phyloP scores from a whole-genome alignment of 2,888 invertebrate species.

The Dicyrtomina minuta region DNA sequence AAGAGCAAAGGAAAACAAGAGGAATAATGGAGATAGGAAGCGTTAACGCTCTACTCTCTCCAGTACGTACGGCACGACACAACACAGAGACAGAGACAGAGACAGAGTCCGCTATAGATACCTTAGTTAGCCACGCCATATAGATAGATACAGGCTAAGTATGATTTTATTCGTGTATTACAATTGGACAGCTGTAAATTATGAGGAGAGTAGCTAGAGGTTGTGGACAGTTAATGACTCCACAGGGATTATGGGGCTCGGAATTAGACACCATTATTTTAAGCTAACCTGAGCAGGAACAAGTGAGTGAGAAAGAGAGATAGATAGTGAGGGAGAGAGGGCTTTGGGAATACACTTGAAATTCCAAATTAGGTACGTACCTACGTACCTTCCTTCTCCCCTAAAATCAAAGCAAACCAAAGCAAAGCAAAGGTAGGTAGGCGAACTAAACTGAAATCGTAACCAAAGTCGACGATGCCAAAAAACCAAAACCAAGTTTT shows the following conservation, averaged over 20 bases:
- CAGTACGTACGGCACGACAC: not conserved
- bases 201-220: constrained; percentile 3
- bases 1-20: not conserved
- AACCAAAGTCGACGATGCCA: too few species aligned
- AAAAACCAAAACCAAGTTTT: too few species aligned
- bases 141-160: not conserved
- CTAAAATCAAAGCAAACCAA: not conserved
- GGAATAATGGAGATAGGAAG: constrained; percentile 2
- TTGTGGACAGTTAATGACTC: constrained; percentile 26
- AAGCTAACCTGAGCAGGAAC: not conserved
- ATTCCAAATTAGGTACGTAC: too few species aligned
- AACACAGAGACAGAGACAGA: too few species aligned
- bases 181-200: constrained; percentile 5
- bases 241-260: constrained; percentile 12
- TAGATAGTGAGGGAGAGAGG: not conserved
- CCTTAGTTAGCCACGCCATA: not conserved
- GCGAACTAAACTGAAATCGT: too few species aligned
- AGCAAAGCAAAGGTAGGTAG: too few species aligned
- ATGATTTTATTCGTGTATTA: constrained; percentile 8
- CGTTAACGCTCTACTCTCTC: too few species aligned
- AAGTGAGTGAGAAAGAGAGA: not conserved
- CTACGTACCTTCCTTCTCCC: not conserved
- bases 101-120: too few species aligned
- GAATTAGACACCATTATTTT: constrained; percentile 11
- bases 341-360: not conserved